phyloP scores from a whole-genome alignment of 1,140 invertebrate genomes.

The Ceratitis capitata region DNA sequence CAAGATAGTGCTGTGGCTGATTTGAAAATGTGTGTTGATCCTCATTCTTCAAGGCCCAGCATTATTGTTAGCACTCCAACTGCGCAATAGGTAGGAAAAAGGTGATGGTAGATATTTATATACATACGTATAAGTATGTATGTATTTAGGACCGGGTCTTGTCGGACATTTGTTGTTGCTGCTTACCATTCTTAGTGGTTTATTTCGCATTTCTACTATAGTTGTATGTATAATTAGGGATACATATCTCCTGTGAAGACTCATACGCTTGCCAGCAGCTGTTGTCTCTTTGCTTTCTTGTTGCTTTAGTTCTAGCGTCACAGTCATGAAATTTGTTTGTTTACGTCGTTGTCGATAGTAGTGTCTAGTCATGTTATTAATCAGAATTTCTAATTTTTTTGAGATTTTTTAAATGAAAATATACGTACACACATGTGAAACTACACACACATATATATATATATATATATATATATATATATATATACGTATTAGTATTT shows the following conservation, averaged over 20 bases:
- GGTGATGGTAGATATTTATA: not conserved
- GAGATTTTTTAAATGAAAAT: too few species aligned
- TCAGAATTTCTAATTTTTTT: too few species aligned
- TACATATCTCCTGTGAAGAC: too few species aligned
- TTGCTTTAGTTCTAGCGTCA: not conserved
- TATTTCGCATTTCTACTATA: not conserved
- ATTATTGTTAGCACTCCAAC: not conserved
- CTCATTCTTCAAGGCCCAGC: not conserved
- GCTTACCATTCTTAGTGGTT: not conserved
- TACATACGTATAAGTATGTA: not conserved
- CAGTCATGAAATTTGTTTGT: not conserved
- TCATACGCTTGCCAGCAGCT: not conserved
- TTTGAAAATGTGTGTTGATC: not conserved
- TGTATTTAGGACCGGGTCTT: constrained; percentile 1
- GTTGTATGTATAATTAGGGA: too few species aligned
- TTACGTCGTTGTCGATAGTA: not conserved
- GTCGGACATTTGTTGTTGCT: not conserved
- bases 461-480: too few species aligned
- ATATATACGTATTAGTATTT: too few species aligned
- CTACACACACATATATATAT: not conserved
- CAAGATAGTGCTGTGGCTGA: not conserved
- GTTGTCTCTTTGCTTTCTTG: not conserved
- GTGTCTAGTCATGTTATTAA: not conserved
- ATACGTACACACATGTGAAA: not conserved
- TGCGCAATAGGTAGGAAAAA: not conserved